Evolutionary conservation across 2,113 vertebrate species (phyloP), one percentile per base, ranked within the genome.

Genomic region (Axis porcinus): DNA sequence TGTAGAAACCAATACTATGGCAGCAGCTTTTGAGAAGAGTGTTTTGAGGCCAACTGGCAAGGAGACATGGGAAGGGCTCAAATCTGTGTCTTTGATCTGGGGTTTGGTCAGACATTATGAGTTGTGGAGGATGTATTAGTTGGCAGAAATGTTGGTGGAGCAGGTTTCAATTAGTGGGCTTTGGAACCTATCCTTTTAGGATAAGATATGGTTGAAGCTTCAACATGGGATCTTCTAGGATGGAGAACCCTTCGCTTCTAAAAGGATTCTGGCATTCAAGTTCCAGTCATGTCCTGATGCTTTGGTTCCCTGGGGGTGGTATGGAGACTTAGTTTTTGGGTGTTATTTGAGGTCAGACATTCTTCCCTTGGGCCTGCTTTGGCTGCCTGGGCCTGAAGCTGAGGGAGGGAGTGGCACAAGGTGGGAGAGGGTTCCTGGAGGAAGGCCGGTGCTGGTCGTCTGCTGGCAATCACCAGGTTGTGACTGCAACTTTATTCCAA

Each of bases 401-500:
- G 40, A 87, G 14, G 21, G 19, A 55, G 21, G 25, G 79, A 3
- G 21, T 21, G 10, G n/a, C n/a, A 21, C 17, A 67, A 57, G 16
- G n/a, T 16, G 3, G 13, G 27, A 12, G 12, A 43, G 13, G 9
- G 30, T 4, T 0, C 50, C 5, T 1, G 0, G 54, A 58, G 13
- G 43, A 16, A 30, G 55, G 19, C 27, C 28, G 8, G 1, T 45
- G 33, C 11, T 64, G 45, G 57, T 33, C 55, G 7, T 28, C 28
- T 78, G 10, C 45, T 10, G n/a, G 55, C 12, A 17, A 1, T 64
- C n/a, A 67, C 19, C 15, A 8, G 10, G 17, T 40, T 70, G 17
- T 19, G 67, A 21, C 40, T 52, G 64, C 15, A 4, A 55, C 27
- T 67, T 95, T 50, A 64, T 88, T 55, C 8, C 13, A 67, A 67